Evolutionary conservation across 2,113 vertebrate genomes (phyloP), one percentile per base, ranked within the genome.

Genomic region (Fulmarus glacialis): DNA sequence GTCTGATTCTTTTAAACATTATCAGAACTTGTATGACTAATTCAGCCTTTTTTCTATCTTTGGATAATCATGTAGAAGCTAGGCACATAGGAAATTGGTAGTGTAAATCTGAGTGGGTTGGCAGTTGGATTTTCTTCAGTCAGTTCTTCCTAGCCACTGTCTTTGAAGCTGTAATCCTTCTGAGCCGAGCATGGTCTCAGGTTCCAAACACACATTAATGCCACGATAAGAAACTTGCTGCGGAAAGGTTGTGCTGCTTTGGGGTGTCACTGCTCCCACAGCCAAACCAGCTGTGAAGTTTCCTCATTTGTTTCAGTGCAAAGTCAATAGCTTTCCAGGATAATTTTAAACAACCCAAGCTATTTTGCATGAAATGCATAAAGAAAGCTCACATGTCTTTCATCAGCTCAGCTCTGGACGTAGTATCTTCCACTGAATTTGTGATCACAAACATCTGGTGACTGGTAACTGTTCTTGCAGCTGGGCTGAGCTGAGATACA

Each of bases 71-170:
- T 82, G 68, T 72, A 60, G 92, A 95, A 93, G 78, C 68, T 74
- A 64, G 73, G 84, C 71, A 68, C 27, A 79, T 9, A 93, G 87
- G 93, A 93, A 96, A 86, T 80, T 95, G 85, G 74, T 80, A 94
- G 87, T 90, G 62, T 94, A 88, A 94, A 86, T 85, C 48, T 91
- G 87, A 94, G 90, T 90, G 87, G 82, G 95, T 58, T 90, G 93
- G 87, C 74, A 90, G 43, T 82, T 97, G 97, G 95, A 94, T 88
- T 94, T 97, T 78, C 92, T 96, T 97, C 96, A 94, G 92, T 94
- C 93, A 77, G 34, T 80, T 93, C 92, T 91, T 90, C 93, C 71
- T 88, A 90, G 82, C 94, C 78, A 5, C 90, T 83, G 71, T 70
- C 96, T 97, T 97, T 97, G 96, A 95, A 96, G 82, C 60, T 90